A percentile compares a stretch with the other conserved stretches of the same genome.
These are phyloP conservation scores for Perizoma affinitatum DNA, from an alignment of 2,888 invertebrate genomes.

Conservation along the genomic window DNA sequence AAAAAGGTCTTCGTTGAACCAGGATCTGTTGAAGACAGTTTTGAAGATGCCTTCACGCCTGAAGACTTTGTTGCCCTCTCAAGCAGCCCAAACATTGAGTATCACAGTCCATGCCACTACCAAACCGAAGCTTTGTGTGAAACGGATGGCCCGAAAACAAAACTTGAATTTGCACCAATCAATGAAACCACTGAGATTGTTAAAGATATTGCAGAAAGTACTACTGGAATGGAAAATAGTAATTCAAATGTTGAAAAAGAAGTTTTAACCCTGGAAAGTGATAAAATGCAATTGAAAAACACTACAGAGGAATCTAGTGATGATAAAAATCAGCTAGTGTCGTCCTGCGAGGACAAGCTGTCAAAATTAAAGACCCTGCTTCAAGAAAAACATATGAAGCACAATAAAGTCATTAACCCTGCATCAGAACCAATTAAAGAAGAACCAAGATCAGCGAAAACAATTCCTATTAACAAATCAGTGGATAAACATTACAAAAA, in stretches of 20 bases:
- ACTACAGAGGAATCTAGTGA: conserved; percentile 2
- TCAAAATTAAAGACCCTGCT: conserved; percentile 63
- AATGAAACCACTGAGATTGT: conserved; percentile 46
- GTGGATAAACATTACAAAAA: conserved; percentile 60
- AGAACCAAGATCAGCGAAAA: conserved; percentile 38
- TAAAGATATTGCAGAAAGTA: conserved; percentile 27
- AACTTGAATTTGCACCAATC: conserved; percentile 44
- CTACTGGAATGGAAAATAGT: conserved; percentile 14
- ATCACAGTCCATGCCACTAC: conserved; percentile 51
- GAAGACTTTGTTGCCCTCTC: conserved; percentile 63
- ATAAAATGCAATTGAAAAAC: conserved; percentile 8
- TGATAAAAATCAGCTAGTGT: conserved; percentile 50
- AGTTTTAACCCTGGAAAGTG: not conserved
- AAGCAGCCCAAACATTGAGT: conserved; percentile 54
- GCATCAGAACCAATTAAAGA: conserved; percentile 9
- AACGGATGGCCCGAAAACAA: conserved; percentile 53
- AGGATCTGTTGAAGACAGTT: conserved; percentile 59
- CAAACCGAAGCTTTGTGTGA: conserved; percentile 51
- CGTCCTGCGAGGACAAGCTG: conserved; percentile 71
- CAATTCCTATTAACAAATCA: conserved; percentile 40
- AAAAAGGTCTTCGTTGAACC: conserved; percentile 63
- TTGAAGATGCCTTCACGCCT: conserved; percentile 68
- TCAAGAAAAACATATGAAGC: conserved; percentile 50
- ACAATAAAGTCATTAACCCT: conserved; percentile 32
- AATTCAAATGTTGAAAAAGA: conserved; percentile 5